These are phyloP conservation scores for Macrobrachium nipponense DNA, from an alignment of 1,140 invertebrate species.

Conservation along the genomic window DNA sequence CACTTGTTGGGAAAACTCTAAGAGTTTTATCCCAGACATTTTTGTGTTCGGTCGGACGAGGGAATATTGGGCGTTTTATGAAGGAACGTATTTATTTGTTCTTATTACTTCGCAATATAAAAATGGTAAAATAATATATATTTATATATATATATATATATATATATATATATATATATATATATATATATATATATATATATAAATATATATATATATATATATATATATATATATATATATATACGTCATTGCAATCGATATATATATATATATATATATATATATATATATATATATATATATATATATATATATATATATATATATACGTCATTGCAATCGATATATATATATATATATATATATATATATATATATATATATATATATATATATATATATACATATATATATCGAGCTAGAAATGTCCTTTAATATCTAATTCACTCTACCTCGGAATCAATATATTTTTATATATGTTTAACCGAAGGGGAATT, in stretches of 20 bases:
- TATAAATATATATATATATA: constrained; percentile 2
- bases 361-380: too few species aligned
- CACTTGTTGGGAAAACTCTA: too few species aligned
- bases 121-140: background rate
- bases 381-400: too few species aligned
- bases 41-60: background rate
- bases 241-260: too few species aligned
- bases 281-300: constrained; percentile 14
- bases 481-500: too few species aligned
- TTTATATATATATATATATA: constrained; percentile 6
- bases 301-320: constrained; percentile 17
- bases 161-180: constrained; percentile 12
- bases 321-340: too few species aligned
- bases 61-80: background rate
- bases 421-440: too few species aligned
- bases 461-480: too few species aligned
- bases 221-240: constrained; percentile 18
- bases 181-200: background rate
- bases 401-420: too few species aligned
- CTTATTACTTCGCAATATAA: background rate
- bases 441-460: too few species aligned
- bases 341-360: too few species aligned
- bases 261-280: constrained; percentile 20
- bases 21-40: too few species aligned
- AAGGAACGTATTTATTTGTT: background rate